Evolutionary conservation across 2,797 vertebrate genomes (phyloP).

Genomic region (Gouania willdenowi): DNA sequence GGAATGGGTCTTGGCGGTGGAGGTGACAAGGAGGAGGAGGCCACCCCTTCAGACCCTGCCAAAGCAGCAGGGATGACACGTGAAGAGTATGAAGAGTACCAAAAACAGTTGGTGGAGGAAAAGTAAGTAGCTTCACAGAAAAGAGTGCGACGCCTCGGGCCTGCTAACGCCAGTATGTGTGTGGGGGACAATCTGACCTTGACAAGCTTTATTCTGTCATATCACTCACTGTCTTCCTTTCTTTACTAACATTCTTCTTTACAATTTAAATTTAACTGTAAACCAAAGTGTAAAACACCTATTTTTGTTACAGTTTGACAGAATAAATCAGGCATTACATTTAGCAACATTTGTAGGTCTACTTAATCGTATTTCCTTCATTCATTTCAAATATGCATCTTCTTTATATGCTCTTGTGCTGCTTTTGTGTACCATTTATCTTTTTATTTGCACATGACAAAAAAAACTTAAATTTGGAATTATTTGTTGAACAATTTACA

Average conservation of each 20-base stretch:
- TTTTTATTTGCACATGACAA: too few species aligned
- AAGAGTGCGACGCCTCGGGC: constrained; percentile 7
- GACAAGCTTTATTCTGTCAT: too few species aligned
- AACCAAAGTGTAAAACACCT: not conserved
- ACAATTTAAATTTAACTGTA: not conserved
- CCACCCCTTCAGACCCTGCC: constrained; percentile 84
- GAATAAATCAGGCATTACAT: too few species aligned
- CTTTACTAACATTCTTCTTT: not conserved
- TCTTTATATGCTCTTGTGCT: too few species aligned
- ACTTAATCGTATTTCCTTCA: too few species aligned
- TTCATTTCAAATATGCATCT: too few species aligned
- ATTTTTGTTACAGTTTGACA: not conserved
- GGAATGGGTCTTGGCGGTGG: constrained; percentile 91
- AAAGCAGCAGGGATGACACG: constrained; percentile 93
- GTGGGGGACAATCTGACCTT: constrained; percentile 63
- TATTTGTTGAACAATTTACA: too few species aligned
- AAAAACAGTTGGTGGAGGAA: constrained; percentile 95
- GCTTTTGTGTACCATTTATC: too few species aligned
- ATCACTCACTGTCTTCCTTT: not conserved
- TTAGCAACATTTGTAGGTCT: too few species aligned
- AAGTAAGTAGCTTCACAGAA: constrained; percentile 83
- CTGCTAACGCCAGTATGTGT: not conserved
- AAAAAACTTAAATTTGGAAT: too few species aligned
- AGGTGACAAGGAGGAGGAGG: constrained; percentile 87
- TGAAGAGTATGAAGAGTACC: constrained; percentile 96